Conservation (phyloP, 2,888 invertebrate genomes). For the Diabrotica balteata region DNA sequence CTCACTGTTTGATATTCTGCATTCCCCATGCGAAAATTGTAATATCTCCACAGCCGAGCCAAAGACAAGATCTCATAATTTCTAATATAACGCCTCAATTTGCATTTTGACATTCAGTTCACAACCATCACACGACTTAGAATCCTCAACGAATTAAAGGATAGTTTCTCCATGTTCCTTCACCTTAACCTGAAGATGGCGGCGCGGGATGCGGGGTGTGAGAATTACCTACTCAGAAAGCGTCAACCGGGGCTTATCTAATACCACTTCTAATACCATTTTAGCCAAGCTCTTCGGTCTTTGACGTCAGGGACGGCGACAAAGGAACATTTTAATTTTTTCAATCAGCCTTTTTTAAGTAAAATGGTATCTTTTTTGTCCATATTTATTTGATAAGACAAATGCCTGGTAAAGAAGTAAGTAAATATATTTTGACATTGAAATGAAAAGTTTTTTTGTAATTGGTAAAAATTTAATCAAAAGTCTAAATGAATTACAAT, state of each 20-base stretch:
- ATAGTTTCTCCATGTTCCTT: constrained; percentile 36
- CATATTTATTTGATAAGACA: too few species aligned
- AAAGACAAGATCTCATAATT: constrained; percentile 6
- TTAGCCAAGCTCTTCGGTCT: constrained; percentile 19
- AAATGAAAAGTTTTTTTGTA: too few species aligned
- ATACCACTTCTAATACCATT: constrained; percentile 46
- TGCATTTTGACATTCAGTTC: constrained; percentile 19
- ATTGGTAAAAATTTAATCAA: too few species aligned
- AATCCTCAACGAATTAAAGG: constrained; percentile 37
- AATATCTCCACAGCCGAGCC: too few species aligned
- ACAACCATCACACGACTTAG: constrained; percentile 13
- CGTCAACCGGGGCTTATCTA: constrained; percentile 42
- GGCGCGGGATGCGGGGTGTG: constrained; percentile 23
- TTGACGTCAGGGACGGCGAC: neutral
- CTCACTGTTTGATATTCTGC: too few species aligned
- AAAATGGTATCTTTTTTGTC: too few species aligned
- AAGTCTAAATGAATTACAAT: too few species aligned
- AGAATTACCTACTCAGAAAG: constrained; percentile 40
- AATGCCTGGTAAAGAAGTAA: too few species aligned
- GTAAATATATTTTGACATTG: too few species aligned
- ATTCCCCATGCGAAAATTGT: too few species aligned
- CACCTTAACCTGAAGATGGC: constrained; percentile 28
- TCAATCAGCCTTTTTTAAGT: too few species aligned
- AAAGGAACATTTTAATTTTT: neutral
- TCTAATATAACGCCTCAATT: constrained; percentile 5